Percentiles rank a stretch among this genome's conserved stretches.
Conservation (phyloP, 2,888 invertebrate species). For the Drosophila mercatorum region DNA sequence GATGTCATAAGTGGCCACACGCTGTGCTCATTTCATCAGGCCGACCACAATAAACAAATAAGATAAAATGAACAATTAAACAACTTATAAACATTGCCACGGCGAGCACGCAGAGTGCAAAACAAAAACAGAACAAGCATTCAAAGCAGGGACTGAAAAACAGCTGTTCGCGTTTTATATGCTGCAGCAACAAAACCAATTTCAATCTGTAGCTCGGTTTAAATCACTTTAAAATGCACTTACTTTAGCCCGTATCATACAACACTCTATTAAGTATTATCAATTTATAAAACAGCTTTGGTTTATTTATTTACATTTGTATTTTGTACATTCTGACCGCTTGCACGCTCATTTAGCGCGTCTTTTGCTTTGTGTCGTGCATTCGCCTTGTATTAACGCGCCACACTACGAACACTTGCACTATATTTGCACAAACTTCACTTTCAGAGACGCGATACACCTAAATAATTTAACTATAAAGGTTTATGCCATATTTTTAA, state of each 20-base stretch:
- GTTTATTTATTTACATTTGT: conserved; percentile 74
- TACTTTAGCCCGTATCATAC: conserved; percentile 16
- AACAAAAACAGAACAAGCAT: conserved; percentile 51
- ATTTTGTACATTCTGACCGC: conserved; percentile 34
- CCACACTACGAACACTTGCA: conserved; percentile 13
- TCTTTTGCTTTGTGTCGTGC: conserved; percentile 54
- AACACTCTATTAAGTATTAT: background rate
- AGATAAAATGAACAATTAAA: conserved; percentile 19
- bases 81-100: conserved; percentile 41
- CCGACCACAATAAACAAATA: conserved; percentile 24
- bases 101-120: conserved; percentile 23
- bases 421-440: conserved; percentile 7
- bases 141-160: conserved; percentile 50
- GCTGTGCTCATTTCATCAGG: conserved; percentile 22
- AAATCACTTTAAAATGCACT: conserved; percentile 27
- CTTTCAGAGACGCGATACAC: conserved; percentile 3
- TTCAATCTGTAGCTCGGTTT: background rate
- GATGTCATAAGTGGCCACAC: conserved; percentile 36
- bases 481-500: conserved; percentile 26
- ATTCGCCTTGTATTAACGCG: conserved; percentile 46
- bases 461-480: conserved; percentile 14
- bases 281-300: conserved; percentile 26
- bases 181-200: conserved; percentile 29
- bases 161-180: conserved; percentile 59
- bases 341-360: conserved; percentile 63